A percentile compares a stretch with the other conserved stretches of the same genome.
Conservation (phyloP, 1,140 invertebrate species). For the Drosophila kanapiae region DNA sequence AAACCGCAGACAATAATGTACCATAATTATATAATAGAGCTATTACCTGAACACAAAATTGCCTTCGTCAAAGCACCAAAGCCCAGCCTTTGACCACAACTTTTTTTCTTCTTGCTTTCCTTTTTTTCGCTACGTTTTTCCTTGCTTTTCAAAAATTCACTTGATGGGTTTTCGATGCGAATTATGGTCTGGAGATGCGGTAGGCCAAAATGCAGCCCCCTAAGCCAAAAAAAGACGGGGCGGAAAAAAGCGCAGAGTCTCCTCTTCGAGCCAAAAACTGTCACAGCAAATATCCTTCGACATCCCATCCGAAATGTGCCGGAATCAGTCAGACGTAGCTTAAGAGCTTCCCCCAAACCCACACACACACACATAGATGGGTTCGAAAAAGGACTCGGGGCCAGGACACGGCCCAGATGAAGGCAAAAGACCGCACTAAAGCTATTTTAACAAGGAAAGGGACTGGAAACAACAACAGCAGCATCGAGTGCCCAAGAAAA, state of each 20-base stretch:
- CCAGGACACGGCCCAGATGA: conserved; percentile 48
- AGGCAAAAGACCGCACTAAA: conserved; percentile 63
- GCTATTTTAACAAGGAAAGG: conserved; percentile 83
- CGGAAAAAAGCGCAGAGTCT: conserved; percentile 17
- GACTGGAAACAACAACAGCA: conserved; percentile 61
- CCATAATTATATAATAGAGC: conserved; percentile 82
- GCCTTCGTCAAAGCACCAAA: conserved; percentile 57
- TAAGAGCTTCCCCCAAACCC: conserved; percentile 43
- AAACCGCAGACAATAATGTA: conserved; percentile 69
- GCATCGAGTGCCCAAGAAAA: conserved; percentile 15
- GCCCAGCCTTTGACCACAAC: conserved; percentile 51
- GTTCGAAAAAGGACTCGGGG: conserved; percentile 42
- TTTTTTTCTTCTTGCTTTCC: conserved; percentile 3
- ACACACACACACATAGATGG: conserved; percentile 12
- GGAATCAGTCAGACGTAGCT: conserved; percentile 73
- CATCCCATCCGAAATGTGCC: conserved; percentile 58
- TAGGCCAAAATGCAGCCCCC: conserved; percentile 32
- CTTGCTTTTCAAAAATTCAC: conserved; percentile 29
- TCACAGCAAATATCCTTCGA: conserved; percentile 73
- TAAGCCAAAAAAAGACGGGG: conserved; percentile 2
- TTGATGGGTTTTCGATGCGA: conserved; percentile 74
- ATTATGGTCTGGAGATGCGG: conserved; percentile 37
- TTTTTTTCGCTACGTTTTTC: neutral
- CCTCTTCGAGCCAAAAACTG: conserved; percentile 55
- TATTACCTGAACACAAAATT: conserved; percentile 69